Conservation (phyloP, 2,113 vertebrate species). For the Plestiodon gilberti region DNA sequence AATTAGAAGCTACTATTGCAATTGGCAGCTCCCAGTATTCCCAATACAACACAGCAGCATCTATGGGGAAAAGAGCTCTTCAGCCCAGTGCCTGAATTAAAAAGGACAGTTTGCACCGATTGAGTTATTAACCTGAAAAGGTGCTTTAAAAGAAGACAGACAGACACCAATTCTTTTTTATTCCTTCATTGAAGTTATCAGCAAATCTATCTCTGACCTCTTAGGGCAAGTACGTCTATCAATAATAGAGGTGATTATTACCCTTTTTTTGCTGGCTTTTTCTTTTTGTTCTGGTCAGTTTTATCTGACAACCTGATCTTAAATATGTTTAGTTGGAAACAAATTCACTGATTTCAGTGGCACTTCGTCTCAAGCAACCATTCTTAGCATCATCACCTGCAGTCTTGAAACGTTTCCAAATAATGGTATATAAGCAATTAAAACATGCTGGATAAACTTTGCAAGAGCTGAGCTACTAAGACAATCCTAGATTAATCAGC, state of each 20-base stretch:
- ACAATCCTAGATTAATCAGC: not conserved
- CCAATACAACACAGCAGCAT: conserved; percentile 67
- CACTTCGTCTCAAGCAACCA: not conserved
- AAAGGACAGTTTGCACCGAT: conserved; percentile 80
- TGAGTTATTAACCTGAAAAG: conserved; percentile 74
- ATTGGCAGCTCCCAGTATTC: conserved; percentile 90
- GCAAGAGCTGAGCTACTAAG: not conserved
- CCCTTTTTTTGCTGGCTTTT: not conserved
- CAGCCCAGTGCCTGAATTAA: conserved; percentile 76
- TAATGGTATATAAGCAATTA: not conserved
- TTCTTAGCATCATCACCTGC: not conserved
- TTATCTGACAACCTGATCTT: not conserved
- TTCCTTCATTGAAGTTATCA: conserved; percentile 33
- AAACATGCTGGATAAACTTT: not conserved
- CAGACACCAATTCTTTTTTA: not conserved
- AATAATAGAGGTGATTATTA: not conserved
- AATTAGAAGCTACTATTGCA: conserved; percentile 89
- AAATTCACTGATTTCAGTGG: not conserved
- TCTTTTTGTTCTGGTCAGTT: not conserved
- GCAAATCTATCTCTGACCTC: conserved; percentile 9
- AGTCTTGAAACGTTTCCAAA: not conserved
- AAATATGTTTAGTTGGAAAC: not conserved
- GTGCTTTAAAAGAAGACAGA: conserved; percentile 15
- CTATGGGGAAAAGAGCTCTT: conserved; percentile 71
- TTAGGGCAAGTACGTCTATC: not conserved